Percentiles rank a stretch among this genome's conserved stretches.
Evolutionary conservation across 2,797 vertebrate species (phyloP).

Genomic region (Aplochiton taeniatus): DNA sequence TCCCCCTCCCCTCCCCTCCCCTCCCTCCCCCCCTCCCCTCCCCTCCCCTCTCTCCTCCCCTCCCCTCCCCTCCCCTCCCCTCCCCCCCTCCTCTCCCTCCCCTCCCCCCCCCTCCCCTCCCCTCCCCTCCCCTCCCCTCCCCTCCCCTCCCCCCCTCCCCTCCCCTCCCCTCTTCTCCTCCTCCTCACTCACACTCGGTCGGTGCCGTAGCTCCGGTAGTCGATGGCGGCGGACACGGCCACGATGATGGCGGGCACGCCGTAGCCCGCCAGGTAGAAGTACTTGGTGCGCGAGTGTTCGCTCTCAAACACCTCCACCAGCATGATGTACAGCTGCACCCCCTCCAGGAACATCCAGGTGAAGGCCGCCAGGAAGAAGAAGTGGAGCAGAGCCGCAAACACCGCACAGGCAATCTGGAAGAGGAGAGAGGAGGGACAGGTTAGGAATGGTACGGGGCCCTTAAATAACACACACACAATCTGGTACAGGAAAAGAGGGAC

Average conservation of each 20-base stretch:
- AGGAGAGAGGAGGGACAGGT: not conserved
- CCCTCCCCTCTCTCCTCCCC: no score
- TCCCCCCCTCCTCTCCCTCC: not conserved
- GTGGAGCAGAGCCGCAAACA: conserved; percentile 95
- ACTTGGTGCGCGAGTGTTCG: conserved; percentile 93
- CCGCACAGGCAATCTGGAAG: conserved; percentile 91
- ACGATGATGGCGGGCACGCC: conserved; percentile 96
- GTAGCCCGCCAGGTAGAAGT: conserved; percentile 96
- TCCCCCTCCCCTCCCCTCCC: conserved; percentile 34
- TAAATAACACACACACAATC: not conserved
- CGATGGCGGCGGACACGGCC: conserved; percentile 92
- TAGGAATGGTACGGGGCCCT: not conserved
- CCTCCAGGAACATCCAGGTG: conserved; percentile 99
- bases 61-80: not conserved
- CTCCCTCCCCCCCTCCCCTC: conserved; percentile 26
- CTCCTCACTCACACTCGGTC: conserved; percentile 92
- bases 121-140: conserved; percentile 19
- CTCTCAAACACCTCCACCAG: conserved; percentile 98
- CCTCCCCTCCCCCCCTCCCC: conserved; percentile 37
- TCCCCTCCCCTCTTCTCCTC: conserved; percentile 11
- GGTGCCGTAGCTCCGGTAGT: conserved; percentile 96
- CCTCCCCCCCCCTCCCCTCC: conserved; percentile 17
- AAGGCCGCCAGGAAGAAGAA: conserved; percentile 99
- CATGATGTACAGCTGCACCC: conserved; percentile 99
- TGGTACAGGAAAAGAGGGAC: not conserved